phyloP scores from a whole-genome alignment of 2,113 vertebrate genomes.

The Malurus elegans region DNA sequence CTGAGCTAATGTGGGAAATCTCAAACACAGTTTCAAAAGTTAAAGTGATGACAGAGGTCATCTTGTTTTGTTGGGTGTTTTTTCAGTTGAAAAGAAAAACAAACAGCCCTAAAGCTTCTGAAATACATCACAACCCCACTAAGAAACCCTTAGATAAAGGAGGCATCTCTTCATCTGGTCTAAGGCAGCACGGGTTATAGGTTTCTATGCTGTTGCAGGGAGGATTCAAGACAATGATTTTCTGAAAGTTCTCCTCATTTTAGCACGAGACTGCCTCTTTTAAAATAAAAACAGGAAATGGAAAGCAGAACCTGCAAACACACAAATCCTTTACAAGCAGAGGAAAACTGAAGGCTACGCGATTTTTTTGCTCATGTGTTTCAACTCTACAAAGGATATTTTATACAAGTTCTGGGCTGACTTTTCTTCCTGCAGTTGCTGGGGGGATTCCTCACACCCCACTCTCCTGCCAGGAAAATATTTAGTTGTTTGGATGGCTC shows the following conservation, averaged over 20 bases:
- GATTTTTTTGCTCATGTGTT: accelerated
- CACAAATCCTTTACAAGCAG: background rate
- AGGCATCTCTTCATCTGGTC: background rate
- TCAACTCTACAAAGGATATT: background rate
- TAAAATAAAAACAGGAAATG: conserved; percentile 44
- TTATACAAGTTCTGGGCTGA: background rate
- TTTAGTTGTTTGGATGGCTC: background rate
- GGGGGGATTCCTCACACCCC: background rate
- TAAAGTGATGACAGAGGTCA: background rate
- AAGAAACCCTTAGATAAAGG: background rate
- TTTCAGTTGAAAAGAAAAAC: background rate
- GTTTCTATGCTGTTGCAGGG: background rate
- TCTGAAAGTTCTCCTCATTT: background rate
- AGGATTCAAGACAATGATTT: background rate
- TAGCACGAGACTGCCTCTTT: background rate
- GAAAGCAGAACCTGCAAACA: conserved; percentile 39
- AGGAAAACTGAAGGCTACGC: background rate
- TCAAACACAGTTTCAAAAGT: background rate
- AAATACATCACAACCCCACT: background rate
- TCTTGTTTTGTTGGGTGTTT: background rate
- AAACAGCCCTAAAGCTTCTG: background rate
- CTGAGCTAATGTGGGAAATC: background rate
- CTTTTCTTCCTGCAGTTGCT: background rate
- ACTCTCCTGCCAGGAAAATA: background rate
- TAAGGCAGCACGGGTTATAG: background rate